Evolutionary conservation across 2,888 invertebrate genomes (phyloP).

Genomic region (Melitaea athalia): DNA sequence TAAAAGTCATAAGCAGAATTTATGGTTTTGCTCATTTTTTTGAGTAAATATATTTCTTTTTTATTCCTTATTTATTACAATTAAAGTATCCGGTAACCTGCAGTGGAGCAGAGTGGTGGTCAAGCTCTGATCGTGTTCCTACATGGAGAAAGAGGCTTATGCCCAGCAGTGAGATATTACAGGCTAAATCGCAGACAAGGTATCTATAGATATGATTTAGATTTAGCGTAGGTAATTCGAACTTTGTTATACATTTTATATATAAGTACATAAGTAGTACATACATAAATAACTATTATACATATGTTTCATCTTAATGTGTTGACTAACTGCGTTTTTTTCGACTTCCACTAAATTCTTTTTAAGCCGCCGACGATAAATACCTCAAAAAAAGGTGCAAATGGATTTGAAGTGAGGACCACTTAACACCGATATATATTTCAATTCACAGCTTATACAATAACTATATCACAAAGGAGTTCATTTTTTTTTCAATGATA

Average conservation of each 20-base stretch:
- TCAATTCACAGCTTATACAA: constrained; percentile 55
- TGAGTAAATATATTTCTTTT: too few species aligned
- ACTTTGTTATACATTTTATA: too few species aligned
- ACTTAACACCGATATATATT: constrained; percentile 53
- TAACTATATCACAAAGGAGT: constrained; percentile 53
- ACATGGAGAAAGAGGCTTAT: too few species aligned
- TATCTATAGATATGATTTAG: neutral
- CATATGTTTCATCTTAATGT: neutral
- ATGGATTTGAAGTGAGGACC: constrained; percentile 51
- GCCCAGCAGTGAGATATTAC: too few species aligned
- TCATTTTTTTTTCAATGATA: constrained; percentile 40
- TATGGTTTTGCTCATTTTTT: too few species aligned
- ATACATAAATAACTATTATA: neutral
- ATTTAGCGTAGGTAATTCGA: too few species aligned
- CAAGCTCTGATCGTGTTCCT: too few species aligned
- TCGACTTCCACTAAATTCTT: constrained; percentile 12
- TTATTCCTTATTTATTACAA: too few species aligned
- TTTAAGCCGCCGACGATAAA: constrained; percentile 29
- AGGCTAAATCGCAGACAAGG: neutral
- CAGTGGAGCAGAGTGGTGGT: too few species aligned
- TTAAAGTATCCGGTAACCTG: too few species aligned
- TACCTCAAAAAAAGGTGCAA: constrained; percentile 47
- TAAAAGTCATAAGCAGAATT: too few species aligned
- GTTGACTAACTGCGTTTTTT: constrained; percentile 11
- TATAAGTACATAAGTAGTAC: neutral